Conservation (phyloP, 2,113 vertebrate genomes). For the Onychostoma macrolepis region DNA sequence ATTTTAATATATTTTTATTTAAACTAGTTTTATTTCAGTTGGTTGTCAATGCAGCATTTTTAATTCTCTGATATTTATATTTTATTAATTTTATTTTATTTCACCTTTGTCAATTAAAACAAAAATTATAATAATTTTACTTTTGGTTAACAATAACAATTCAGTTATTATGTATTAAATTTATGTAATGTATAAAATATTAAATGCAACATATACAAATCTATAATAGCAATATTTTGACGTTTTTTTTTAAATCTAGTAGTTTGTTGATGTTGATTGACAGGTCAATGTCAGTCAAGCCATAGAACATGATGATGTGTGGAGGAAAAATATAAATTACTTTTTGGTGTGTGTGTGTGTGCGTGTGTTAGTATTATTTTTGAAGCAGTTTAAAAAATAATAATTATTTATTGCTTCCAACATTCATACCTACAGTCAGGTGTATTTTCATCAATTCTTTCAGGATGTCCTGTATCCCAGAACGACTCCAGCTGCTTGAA, state of each 20-base stretch:
- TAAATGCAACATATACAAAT: background rate
- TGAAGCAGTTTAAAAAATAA: background rate
- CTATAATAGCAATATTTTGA: too few species aligned
- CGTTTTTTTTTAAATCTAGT: background rate
- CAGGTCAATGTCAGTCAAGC: background rate
- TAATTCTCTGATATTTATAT: background rate
- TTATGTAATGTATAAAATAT: too few species aligned
- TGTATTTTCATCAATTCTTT: conserved; percentile 34
- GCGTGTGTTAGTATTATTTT: background rate
- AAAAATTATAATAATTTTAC: too few species aligned
- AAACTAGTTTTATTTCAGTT: background rate
- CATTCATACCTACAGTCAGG: background rate
- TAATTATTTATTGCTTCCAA: background rate
- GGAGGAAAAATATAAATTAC: background rate
- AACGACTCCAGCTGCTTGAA: conserved; percentile 82
- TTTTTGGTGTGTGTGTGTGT: background rate
- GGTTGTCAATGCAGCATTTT: background rate
- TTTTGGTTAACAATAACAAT: too few species aligned
- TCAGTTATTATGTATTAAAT: background rate
- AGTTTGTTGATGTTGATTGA: background rate
- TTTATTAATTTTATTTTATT: background rate
- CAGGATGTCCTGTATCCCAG: conserved; percentile 86
- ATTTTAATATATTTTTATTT: background rate
- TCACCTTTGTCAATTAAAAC: background rate
- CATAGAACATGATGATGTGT: background rate